Evolutionary conservation across 2,113 vertebrate species (phyloP), one percentile per base, ranked within the genome.

Genomic region (Neolamprologus devosi): DNA sequence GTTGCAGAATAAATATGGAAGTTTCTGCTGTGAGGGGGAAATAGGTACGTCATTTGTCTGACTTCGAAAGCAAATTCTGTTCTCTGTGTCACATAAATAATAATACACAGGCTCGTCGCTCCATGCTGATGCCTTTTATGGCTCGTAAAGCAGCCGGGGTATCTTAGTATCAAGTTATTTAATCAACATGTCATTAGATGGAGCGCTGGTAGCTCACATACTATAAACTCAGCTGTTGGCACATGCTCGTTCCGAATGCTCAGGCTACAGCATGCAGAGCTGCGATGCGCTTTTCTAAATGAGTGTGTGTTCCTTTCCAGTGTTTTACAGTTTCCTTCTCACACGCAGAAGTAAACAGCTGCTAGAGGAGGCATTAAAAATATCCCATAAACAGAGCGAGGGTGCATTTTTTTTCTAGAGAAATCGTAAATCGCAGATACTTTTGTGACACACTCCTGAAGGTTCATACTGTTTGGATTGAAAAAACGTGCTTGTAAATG

Each of bases 111-210:
- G 14, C 85, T 79, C 21, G 8, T 58, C 55, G 83, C 84, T 87
- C 28, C 5, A 16, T 85, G 85, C 33, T 49, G 63, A 68, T 89
- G 87, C 93, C 93, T 94, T 96, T 91, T 95, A 95, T 75, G 94
- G 92, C 87, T 30, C 4, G 40, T 23, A 28, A 53, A 88, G 88
- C 89, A 82, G 49, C 88, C 60, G 1, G 65, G 55, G 86, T 84
- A 87, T 93, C 87, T 92, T 89, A 75, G 89, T 85, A 93, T 93
- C 54, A 73, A 87, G 37, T 88, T 93, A 94, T 94, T 94, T 92
- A 92, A 96, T 95, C 92, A 94, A 93, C 90, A 92, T 94, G 93
- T 94, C 94, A 86, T 90, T 81, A 84, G 83, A 68, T 80, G 86
- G 54, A 83, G 85, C 80, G 47, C 85, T 84, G 82, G 49, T 79